Evolutionary conservation across 2,113 vertebrate genomes (phyloP).

Genomic region (Phrynocephalus versicolor): DNA sequence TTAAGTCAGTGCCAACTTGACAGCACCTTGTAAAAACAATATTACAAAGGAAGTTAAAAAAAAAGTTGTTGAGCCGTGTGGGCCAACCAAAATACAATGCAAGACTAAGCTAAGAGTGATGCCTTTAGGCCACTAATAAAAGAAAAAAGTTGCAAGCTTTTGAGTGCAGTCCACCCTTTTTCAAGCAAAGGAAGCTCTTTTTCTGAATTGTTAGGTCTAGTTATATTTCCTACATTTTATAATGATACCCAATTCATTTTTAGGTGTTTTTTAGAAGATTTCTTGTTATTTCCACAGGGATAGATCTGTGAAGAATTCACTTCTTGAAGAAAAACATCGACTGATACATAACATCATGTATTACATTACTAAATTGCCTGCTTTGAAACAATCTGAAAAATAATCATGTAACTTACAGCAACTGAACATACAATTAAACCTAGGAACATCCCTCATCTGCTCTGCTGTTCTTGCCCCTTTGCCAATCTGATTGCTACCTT

Average conservation of each 20-base stretch:
- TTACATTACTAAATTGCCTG: slow-evolving; percentile 60
- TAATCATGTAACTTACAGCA: slow-evolving; percentile 21
- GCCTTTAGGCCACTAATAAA: too few species aligned
- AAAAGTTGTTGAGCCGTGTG: too few species aligned
- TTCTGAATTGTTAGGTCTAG: background rate
- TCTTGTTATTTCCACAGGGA: slow-evolving; percentile 17
- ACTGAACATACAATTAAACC: slow-evolving; percentile 56
- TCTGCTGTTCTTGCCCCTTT: slow-evolving; percentile 5
- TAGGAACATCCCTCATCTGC: slow-evolving; percentile 32
- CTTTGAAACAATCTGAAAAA: slow-evolving; percentile 49
- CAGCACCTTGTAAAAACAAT: too few species aligned
- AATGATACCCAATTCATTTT: background rate
- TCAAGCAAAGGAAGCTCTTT: background rate
- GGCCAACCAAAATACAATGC: too few species aligned
- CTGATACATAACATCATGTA: background rate
- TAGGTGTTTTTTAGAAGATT: slow-evolving; percentile 36
- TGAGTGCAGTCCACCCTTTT: too few species aligned
- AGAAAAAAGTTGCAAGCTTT: too few species aligned
- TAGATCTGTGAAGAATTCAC: slow-evolving; percentile 43
- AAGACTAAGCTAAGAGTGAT: too few species aligned
- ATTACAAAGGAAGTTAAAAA: too few species aligned
- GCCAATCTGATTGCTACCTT: slow-evolving; percentile 54
- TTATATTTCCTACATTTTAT: background rate
- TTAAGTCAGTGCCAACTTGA: too few species aligned
- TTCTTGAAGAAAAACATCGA: slow-evolving; percentile 32